phyloP scores from a whole-genome alignment of 1,140 invertebrate species.

The Gryon sp. region DNA sequence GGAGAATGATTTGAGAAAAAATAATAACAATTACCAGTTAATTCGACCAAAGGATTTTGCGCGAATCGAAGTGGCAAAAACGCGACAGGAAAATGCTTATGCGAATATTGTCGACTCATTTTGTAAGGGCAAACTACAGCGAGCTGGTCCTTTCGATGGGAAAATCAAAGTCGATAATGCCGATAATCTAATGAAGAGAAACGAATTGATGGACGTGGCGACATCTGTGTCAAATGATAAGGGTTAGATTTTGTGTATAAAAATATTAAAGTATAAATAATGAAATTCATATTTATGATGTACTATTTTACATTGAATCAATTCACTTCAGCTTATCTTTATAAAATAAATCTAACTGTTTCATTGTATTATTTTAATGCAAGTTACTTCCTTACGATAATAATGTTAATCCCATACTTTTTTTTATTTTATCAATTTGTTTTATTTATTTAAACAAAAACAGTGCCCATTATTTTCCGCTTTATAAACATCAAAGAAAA shows the following conservation, averaged over 20 bases:
- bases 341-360: too few species aligned
- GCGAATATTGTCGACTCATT: conserved; percentile 74
- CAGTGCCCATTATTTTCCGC: too few species aligned
- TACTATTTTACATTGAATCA: too few species aligned
- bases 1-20: conserved; percentile 62
- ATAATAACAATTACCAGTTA: conserved; percentile 78
- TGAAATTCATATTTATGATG: too few species aligned
- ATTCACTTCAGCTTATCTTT: too few species aligned
- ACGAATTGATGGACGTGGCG: conserved; percentile 1
- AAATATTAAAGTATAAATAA: not conserved
- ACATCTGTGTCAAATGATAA: conserved; percentile 51
- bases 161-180: conserved; percentile 18
- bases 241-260: conserved; percentile 17
- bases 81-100: conserved; percentile 71
- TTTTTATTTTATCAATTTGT: too few species aligned
- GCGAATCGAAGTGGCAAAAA: conserved; percentile 76
- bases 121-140: conserved; percentile 59
- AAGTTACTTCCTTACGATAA: too few species aligned
- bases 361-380: too few species aligned
- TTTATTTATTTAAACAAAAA: too few species aligned
- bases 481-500: too few species aligned
- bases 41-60: conserved; percentile 79
- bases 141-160: conserved; percentile 28
- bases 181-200: conserved; percentile 27
- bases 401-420: too few species aligned